Percentiles rank a stretch among this genome's conserved stretches.
Conservation (phyloP, 2,888 invertebrate genomes). For the Leptinotarsa haldemani region DNA sequence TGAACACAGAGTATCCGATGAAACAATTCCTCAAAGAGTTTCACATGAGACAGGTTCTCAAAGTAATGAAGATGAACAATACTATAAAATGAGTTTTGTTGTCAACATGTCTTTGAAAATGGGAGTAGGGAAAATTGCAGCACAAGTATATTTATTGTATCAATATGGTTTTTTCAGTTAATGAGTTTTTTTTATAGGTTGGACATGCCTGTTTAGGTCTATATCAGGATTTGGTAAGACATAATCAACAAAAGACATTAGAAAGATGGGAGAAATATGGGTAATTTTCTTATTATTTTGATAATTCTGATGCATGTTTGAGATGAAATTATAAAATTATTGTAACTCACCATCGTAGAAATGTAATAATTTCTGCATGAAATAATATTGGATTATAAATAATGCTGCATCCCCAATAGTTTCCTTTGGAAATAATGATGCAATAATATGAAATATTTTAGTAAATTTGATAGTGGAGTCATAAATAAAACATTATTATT, state of each 20-base stretch:
- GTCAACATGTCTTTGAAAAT: conserved; percentile 72
- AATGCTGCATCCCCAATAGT: too few species aligned
- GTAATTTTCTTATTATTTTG: conserved; percentile 48
- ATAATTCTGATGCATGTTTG: conserved; percentile 12
- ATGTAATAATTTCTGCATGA: not conserved
- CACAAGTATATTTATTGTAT: conserved; percentile 63
- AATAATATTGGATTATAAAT: too few species aligned
- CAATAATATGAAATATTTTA: too few species aligned
- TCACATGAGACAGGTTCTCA: conserved; percentile 42
- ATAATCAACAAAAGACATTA: conserved; percentile 62
- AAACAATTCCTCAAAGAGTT: conserved; percentile 44
- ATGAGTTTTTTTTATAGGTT: conserved; percentile 57
- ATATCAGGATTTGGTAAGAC: conserved; percentile 64
- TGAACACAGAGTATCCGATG: too few species aligned
- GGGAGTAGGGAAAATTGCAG: conserved; percentile 73
- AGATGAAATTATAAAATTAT: too few species aligned
- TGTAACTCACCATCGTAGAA: too few species aligned
- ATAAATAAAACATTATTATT: too few species aligned
- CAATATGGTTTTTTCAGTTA: not conserved
- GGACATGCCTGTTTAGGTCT: conserved; percentile 73
- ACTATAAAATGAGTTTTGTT: conserved; percentile 75
- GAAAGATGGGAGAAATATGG: conserved; percentile 69
- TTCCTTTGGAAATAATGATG: too few species aligned
- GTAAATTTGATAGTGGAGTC: too few species aligned
- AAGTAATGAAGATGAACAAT: conserved; percentile 55